phyloP scores from a whole-genome alignment of 2,797 vertebrate genomes.

The Lagorchestes hirsutus region DNA sequence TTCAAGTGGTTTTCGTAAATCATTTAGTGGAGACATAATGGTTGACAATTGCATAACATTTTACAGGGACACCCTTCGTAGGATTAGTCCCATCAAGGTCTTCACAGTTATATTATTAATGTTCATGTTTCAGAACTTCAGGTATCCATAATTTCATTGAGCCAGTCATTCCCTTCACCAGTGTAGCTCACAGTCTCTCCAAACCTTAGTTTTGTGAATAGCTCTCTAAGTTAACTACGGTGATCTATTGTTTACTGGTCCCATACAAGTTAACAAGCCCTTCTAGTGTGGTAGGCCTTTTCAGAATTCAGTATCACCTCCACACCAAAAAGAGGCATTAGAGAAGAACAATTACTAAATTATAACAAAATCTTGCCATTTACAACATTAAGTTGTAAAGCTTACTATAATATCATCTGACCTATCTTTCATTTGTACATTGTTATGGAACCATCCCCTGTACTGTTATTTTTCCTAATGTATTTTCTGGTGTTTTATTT shows the following conservation, averaged over 20 bases:
- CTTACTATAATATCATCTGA: neutral
- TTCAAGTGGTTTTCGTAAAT: neutral
- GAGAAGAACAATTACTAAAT: neutral
- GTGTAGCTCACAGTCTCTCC: neutral
- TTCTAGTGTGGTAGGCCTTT: neutral
- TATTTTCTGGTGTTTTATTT: neutral
- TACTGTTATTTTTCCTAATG: neutral
- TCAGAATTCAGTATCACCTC: neutral
- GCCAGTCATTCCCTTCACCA: neutral
- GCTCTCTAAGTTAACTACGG: neutral
- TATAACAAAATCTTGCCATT: too few relatives aligned
- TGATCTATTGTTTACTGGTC: neutral
- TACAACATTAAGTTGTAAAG: neutral
- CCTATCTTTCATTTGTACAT: neutral
- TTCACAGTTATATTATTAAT: neutral
- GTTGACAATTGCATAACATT: neutral
- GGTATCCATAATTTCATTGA: neutral
- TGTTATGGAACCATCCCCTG: neutral
- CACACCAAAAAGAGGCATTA: neutral
- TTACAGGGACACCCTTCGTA: neutral
- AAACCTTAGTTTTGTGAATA: neutral
- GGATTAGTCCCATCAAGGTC: neutral
- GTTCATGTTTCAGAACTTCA: neutral
- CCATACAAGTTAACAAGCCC: neutral
- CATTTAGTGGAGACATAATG: neutral